Evolutionary conservation across 2,797 vertebrate genomes (phyloP).

Genomic region (Apogon hyalosoma): DNA sequence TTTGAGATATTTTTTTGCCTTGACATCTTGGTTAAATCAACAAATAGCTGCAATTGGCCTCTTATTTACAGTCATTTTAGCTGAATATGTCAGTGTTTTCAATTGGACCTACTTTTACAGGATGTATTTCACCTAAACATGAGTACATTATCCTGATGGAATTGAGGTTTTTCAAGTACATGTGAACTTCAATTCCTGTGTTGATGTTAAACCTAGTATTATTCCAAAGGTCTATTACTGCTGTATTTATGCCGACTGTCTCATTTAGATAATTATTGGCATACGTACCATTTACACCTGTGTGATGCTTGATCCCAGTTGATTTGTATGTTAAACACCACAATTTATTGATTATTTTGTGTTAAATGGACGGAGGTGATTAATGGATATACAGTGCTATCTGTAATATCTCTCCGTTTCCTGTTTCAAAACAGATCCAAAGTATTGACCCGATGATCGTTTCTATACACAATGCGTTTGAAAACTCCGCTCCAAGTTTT

Average conservation of each 20-base stretch:
- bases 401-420: slow-evolving; percentile 80
- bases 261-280: slow-evolving; percentile 17
- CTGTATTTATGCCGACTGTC: slow-evolving; percentile 19
- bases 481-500: slow-evolving; percentile 88
- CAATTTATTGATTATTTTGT: slow-evolving; percentile 15
- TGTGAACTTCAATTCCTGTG: slow-evolving; percentile 41
- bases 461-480: slow-evolving; percentile 91
- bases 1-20: background rate
- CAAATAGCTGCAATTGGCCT: slow-evolving; percentile 4
- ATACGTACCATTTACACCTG: slow-evolving; percentile 22
- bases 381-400: slow-evolving; percentile 26
- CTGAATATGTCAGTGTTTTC: slow-evolving; percentile 16
- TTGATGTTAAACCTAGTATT: slow-evolving; percentile 17
- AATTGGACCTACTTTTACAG: slow-evolving; percentile 14
- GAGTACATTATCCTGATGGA: slow-evolving; percentile 25
- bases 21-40: slow-evolving; percentile 15
- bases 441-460: slow-evolving; percentile 93
- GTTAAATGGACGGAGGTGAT: slow-evolving; percentile 25
- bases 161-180: slow-evolving; percentile 37
- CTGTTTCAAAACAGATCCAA: slow-evolving; percentile 94
- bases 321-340: slow-evolving; percentile 69
- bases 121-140: slow-evolving; percentile 14
- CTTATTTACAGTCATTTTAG: slow-evolving; percentile 1
- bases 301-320: slow-evolving; percentile 30
- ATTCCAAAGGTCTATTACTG: slow-evolving; percentile 8